Evolutionary conservation across 2,888 invertebrate genomes (phyloP), one percentile per base, ranked within the genome.

Genomic region (Ypsolopha scabrella): DNA sequence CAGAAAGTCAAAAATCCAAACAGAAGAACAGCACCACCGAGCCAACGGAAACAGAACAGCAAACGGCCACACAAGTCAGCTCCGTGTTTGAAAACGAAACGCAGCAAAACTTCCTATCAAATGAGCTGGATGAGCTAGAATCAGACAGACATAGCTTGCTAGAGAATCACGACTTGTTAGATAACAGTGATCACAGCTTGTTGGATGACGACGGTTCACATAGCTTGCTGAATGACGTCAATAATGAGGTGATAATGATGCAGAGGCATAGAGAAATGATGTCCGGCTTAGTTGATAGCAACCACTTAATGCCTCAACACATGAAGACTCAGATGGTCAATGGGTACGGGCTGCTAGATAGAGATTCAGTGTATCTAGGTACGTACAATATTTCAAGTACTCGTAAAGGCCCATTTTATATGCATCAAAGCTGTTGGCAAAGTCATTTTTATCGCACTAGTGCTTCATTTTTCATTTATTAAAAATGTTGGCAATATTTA

Each of bases 121-220:
- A 76, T 55, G 85, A 86, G 58, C 62, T 86, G 58, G 82, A 86
- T 52, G 86, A 86, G 58, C 55, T 85, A 51, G 85, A 85, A 67
- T 83, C 83, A n/a, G 87, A 87, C 54, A 72, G 87, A 63, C 87
- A 87, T 63, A 83, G 82, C 58, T 60, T 87, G 52, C 60, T 87
- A 60, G 87, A 87, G 53, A 85, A 79, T 57, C 85, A 87, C 60
- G 82, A 83, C 55, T 57, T 87, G 51, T 62, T 86, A 63, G 83
- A 87, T 50, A 82, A 69, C 64, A 83, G 80, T 51, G 85, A 87
- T 54, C 87, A 83, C 71, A 79, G 78, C 43, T 57, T 86, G 8
- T 53, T 86, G 43, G 86, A 86, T 24, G 83, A 85, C 52, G 83
- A 86, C 50, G 71, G 24, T 24, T 68, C 78, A 52, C 85, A 86